Percentiles rank a stretch among this genome's conserved stretches.
Conservation (phyloP, 2,797 vertebrate genomes). For the Malurus leucopterus region DNA sequence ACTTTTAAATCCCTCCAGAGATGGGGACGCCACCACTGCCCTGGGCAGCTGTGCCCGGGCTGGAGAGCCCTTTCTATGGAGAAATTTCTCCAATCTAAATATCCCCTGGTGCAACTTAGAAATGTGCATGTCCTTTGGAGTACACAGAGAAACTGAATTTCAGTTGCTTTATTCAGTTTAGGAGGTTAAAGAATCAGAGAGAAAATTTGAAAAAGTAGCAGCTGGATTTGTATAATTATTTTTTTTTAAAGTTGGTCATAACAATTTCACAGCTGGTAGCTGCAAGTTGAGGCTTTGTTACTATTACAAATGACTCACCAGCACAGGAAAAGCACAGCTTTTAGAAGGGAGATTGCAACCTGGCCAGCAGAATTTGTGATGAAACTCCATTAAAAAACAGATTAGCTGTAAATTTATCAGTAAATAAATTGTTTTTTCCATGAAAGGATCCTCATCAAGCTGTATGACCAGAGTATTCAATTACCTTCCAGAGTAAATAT, state of each 20-base stretch:
- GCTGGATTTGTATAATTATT: background rate
- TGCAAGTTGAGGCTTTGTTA: background rate
- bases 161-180: background rate
- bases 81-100: background rate
- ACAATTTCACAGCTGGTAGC: background rate
- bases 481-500: background rate
- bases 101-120: background rate
- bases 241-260: background rate
- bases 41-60: no score
- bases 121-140: fast-evolving
- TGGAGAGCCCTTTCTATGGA: no score
- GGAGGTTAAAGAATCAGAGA: background rate
- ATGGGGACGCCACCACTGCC: no score
- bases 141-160: background rate
- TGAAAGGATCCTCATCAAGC: background rate
- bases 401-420: background rate
- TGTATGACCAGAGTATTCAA: background rate
- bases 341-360: background rate
- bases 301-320: background rate
- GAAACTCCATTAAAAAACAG: background rate
- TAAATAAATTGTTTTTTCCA: background rate
- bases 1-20: no score
- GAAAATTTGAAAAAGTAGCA: background rate
- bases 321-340: background rate
- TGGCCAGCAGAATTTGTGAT: background rate